Percentiles rank a stretch among this genome's conserved stretches.
Evolutionary conservation across 2,113 vertebrate genomes (phyloP).

Genomic region (Brachyhypopomus occidentalis): DNA sequence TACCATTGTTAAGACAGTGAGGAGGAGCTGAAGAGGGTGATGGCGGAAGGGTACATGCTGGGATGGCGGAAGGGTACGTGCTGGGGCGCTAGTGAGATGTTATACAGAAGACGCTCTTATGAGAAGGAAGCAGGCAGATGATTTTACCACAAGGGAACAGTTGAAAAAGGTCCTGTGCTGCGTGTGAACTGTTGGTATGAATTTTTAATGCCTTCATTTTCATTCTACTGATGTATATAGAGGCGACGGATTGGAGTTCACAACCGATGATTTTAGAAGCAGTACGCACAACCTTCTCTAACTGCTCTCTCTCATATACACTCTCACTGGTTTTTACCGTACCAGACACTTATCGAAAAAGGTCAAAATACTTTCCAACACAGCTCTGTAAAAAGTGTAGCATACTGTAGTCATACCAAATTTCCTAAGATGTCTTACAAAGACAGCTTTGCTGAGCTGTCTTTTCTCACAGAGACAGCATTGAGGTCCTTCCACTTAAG

Average conservation of each 20-base stretch:
- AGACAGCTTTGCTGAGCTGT: background rate
- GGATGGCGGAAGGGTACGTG: background rate
- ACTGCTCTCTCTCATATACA: background rate
- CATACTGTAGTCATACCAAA: background rate
- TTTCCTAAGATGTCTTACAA: background rate
- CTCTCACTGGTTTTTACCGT: background rate
- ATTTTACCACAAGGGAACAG: background rate
- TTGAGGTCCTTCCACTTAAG: background rate
- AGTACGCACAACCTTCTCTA: background rate
- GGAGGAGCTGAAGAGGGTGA: background rate
- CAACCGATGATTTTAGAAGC: no score
- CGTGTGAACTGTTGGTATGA: background rate
- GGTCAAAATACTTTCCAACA: no score
- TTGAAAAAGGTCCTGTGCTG: background rate
- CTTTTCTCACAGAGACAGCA: background rate
- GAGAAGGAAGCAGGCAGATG: no score
- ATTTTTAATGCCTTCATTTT: background rate
- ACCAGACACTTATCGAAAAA: no score
- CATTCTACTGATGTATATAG: background rate
- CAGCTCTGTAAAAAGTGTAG: background rate
- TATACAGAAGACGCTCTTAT: no score
- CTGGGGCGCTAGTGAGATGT: background rate
- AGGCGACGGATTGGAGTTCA: no score
- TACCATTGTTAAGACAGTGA: no score
- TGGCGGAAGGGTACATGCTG: no score